Base-by-base conservation (phyloP, 2,888 invertebrate genomes). In the Quadriops clusia region DNA sequence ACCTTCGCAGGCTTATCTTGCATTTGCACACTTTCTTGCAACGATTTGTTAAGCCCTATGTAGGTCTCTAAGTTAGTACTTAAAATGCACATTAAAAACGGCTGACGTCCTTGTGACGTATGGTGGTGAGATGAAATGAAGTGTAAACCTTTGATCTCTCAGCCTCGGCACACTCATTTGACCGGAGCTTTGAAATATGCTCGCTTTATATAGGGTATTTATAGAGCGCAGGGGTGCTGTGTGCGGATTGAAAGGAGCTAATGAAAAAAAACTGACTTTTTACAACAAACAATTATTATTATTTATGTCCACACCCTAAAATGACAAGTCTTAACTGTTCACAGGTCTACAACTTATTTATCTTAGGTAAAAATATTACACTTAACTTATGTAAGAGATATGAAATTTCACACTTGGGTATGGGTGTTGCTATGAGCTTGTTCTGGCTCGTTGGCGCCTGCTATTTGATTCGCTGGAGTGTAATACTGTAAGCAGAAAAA, bases 401-500 rank as follows among this genome's bases (percentile, higher is more conserved):
- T n/a, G 20, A 22, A 28, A 21, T 36, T 30, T 82, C 79, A 86
- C 65, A 86, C 85, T 60, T 86, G 85, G 44, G 84, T 84, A 60
- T 85, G 84, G 11, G 77, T 83, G 60, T 82, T 84, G 63, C 81
- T 80, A 63, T 84, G 84, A 33, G 83, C 72, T 41, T 78, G 76
- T 49, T 86, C 85, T 49, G 68, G 70, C 51, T 78, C 77, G 42
- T 69, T 65, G 25, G 70, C 68, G 50, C 78, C 72, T 45, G 61
- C 67, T 50, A 83, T 77, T 64, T 84, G 84, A 50, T 76, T 78
- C 45, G 81, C 79, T 31, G 83, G 76, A 27, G 84, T 73, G 64
- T 85, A 85, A 57, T 85, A 86, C 83, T 86, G 77, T 43, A 79
- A 77, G 28, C 40, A 50, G 41, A 61, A 60, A 39, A 43, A 34